Evolutionary conservation across 1,140 invertebrate species (phyloP), one percentile per base, ranked within the genome.

Genomic region (Drepana arcuata): DNA sequence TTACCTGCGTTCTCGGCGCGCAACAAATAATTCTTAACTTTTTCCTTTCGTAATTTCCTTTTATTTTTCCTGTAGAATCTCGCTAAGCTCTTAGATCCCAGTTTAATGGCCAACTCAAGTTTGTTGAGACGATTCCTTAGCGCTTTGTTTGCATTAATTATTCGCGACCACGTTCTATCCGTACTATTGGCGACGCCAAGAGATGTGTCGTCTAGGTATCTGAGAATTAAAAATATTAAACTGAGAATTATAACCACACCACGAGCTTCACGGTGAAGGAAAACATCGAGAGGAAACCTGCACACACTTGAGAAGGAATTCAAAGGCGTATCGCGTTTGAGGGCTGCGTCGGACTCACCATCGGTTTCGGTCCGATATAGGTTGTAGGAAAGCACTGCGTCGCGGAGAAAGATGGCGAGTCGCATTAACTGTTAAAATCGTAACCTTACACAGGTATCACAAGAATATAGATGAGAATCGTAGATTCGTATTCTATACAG

Each of bases 121-220:
- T 51, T 47, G 26, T 71, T 71, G 0, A 73, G 45, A 5, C 64
- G 54, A 18, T 29, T 50, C 40, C 44, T 58, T 10, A 78, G 48
- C 33, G 42, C 55, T 37, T 35, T 67, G 31, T 66, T 48, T n/a
- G 55, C 25, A 5, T 52, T 1, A 35, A 78, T 78, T 35, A 78
- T 73, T 29, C 56, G 39, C 14, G 41, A 33, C 73, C 73, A 78
- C 32, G 44, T 41, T 43, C 50, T 58, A 27, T 38, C 43, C 1
- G 47, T 46, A 9, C 33, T 32, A 5, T 16, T 37, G 5, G 66
- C 64, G 10, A 32, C 49, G 6, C 55, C 43, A 10, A 78, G 50
- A 4, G 66, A 61, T 29, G 16, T 14, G 7, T 60, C 48, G 26
- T 71, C 64, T 47, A 78, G 50, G 41, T 59, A 74, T 3, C 73